Percentiles rank a stretch among this genome's conserved stretches.
phyloP scores from a whole-genome alignment of 2,797 vertebrate species.

The Tamandua tetradactyla region DNA sequence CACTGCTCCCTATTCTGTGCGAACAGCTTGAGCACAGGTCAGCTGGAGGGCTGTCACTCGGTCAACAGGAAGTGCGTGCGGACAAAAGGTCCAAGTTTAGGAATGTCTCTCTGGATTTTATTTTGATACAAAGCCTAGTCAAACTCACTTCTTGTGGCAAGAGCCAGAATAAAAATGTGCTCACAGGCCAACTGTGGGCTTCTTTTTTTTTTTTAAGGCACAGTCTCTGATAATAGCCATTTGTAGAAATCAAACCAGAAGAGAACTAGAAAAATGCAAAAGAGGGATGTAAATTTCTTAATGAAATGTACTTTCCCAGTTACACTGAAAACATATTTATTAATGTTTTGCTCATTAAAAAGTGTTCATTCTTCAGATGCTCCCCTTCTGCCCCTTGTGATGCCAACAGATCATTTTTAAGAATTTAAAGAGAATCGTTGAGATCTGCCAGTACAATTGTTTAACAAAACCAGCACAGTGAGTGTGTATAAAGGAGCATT shows the following conservation, averaged over 20 bases:
- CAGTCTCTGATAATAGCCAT: constrained; percentile 59
- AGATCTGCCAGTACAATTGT: not conserved
- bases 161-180: constrained; percentile 79
- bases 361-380: constrained; percentile 56
- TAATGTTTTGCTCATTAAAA: constrained; percentile 67
- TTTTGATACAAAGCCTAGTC: constrained; percentile 85
- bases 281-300: constrained; percentile 37
- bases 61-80: constrained; percentile 90
- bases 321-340: constrained; percentile 57
- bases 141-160: constrained; percentile 79
- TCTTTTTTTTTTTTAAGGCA: constrained; percentile 71
- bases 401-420: not conserved
- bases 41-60: constrained; percentile 83
- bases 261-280: constrained; percentile 50
- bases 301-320: constrained; percentile 48
- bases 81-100: constrained; percentile 91
- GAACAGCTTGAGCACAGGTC: constrained; percentile 84
- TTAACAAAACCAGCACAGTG: not conserved
- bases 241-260: constrained; percentile 58
- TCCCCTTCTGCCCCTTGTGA: not conserved
- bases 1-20: constrained; percentile 84
- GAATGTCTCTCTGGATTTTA: constrained; percentile 86
- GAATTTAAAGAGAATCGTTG: not conserved
- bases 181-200: constrained; percentile 66
- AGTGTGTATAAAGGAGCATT: not conserved